phyloP scores from a whole-genome alignment of 2,888 invertebrate genomes.

The Limnephilus marmoratus region DNA sequence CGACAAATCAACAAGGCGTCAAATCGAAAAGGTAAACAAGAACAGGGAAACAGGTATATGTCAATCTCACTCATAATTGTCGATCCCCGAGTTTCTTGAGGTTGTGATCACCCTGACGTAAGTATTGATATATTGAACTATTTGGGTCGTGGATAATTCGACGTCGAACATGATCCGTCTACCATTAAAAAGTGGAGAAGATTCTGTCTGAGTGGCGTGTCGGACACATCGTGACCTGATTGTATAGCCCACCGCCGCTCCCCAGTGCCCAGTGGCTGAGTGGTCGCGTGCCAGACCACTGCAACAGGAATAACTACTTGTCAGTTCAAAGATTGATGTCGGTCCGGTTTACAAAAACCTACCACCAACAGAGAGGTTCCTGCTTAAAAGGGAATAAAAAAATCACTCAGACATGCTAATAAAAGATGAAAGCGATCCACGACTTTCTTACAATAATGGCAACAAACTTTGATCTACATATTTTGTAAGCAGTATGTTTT shows the following conservation, averaged over 20 bases:
- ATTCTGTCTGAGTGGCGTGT: not conserved
- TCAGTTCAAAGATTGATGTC: slow-evolving; percentile 18
- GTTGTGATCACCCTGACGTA: too few relatives aligned
- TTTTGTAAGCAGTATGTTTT: not conserved
- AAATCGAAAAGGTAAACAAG: too few relatives aligned
- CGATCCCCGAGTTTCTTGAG: not conserved
- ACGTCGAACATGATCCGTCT: not conserved
- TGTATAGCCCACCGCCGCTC: not conserved
- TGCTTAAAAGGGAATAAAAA: not conserved
- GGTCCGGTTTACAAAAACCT: slow-evolving; percentile 20
- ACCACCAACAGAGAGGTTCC: not conserved
- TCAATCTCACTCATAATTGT: not conserved
- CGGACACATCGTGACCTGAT: not conserved
- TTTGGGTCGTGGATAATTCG: not conserved
- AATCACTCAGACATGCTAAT: not conserved
- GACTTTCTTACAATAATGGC: not conserved
- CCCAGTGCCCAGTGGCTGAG: not conserved
- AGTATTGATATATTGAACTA: not conserved
- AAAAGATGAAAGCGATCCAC: not conserved
- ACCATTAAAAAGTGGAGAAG: not conserved
- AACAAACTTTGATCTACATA: not conserved
- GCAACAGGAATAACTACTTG: slow-evolving; percentile 30
- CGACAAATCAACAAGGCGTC: too few relatives aligned
- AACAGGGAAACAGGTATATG: too few relatives aligned
- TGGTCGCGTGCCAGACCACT: slow-evolving; percentile 31